Conservation (phyloP, 2,113 vertebrate species). For the Pachyramphus minor region DNA sequence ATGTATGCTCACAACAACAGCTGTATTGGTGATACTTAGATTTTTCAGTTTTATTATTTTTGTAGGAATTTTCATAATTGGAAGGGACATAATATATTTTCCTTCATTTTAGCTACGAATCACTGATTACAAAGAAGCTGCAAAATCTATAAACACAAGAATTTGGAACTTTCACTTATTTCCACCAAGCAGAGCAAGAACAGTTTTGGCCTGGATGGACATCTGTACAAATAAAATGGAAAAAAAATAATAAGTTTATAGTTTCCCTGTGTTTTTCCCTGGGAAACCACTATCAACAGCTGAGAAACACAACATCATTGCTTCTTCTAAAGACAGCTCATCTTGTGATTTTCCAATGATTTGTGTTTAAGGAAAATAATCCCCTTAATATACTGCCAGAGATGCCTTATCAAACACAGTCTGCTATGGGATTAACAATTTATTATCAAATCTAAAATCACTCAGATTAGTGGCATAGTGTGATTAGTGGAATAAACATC, state of each 20-base stretch:
- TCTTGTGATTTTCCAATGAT: background rate
- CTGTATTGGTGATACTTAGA: rapidly evolving
- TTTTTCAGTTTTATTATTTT: background rate
- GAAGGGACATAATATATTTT: background rate
- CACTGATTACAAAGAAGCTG: background rate
- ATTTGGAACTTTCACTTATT: background rate
- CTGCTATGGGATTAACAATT: background rate
- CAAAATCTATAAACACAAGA: background rate
- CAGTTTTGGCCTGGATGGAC: background rate
- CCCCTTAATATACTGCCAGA: background rate
- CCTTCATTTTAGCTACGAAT: background rate
- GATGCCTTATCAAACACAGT: background rate
- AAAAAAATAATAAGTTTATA: background rate
- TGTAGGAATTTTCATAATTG: background rate
- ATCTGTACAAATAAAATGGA: background rate
- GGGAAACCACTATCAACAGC: background rate
- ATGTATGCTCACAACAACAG: background rate
- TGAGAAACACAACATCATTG: background rate
- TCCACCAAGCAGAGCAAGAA: background rate
- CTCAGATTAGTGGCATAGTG: background rate
- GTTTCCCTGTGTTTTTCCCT: background rate
- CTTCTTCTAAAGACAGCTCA: background rate
- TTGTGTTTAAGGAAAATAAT: background rate
- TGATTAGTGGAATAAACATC: constrained; percentile 28
- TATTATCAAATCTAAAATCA: constrained; percentile 7